These are phyloP conservation scores for Limonius californicus DNA, from an alignment of 1,140 invertebrate species.

Conservation along the genomic window DNA sequence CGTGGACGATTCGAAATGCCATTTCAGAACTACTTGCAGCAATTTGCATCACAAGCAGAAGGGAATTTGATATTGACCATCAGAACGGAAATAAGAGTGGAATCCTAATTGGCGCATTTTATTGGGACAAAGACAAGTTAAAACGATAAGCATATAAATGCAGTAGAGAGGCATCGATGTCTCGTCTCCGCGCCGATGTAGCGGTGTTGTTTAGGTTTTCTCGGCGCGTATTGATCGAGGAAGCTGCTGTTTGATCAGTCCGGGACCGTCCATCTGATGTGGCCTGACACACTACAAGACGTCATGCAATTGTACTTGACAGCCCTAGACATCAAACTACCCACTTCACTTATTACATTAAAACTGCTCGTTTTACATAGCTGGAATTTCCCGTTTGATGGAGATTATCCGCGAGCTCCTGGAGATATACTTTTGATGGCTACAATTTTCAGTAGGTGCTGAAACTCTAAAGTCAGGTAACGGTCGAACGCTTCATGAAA, in stretches of 20 bases:
- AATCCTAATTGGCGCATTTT: too few species aligned
- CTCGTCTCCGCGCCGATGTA: constrained; percentile 16
- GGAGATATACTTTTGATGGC: neutral
- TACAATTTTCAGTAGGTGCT: constrained; percentile 6
- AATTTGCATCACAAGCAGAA: too few species aligned
- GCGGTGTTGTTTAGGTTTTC: constrained; percentile 28
- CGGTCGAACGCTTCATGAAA: constrained; percentile 22
- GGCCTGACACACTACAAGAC: constrained; percentile 14
- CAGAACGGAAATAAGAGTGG: too few species aligned
- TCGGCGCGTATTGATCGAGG: constrained; percentile 25
- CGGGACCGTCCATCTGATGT: constrained; percentile 25
- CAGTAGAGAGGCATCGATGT: neutral
- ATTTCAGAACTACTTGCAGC: too few species aligned
- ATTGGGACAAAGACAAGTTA: too few species aligned
- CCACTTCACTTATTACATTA: constrained; percentile 6
- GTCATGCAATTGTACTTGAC: constrained; percentile 8
- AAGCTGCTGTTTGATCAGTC: constrained; percentile 26
- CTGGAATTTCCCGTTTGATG: too few species aligned
- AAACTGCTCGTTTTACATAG: neutral
- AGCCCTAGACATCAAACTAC: constrained; percentile 9
- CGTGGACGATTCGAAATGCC: too few species aligned
- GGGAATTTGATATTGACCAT: too few species aligned
- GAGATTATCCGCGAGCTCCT: neutral
- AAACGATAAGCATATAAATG: too few species aligned
- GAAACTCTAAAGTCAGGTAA: constrained; percentile 13